Conservation (phyloP, 2,797 vertebrate genomes). For the Columba guinea region DNA sequence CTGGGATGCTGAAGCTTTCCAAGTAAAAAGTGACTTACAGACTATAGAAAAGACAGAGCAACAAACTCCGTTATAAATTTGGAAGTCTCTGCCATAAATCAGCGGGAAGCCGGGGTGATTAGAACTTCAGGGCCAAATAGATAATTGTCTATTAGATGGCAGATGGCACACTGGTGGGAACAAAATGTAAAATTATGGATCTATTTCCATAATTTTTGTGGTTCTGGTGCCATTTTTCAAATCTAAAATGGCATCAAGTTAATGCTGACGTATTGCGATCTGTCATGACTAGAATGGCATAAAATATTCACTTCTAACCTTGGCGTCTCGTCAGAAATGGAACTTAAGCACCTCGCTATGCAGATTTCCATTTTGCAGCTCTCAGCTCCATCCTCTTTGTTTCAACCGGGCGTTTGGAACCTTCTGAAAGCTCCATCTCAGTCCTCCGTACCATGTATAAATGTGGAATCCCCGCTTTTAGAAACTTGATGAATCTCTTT, state of each 20-base stretch:
- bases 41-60: background rate
- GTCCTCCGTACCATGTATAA: accelerated
- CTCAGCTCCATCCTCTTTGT: background rate
- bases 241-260: background rate
- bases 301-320: background rate
- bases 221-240: slow-evolving; percentile 20
- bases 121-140: slow-evolving; percentile 12
- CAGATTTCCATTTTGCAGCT: background rate
- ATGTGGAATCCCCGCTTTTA: background rate
- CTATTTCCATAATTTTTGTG: slow-evolving; percentile 25
- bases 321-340: background rate
- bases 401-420: background rate
- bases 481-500: background rate
- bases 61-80: background rate
- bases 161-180: background rate
- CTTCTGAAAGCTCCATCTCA: background rate
- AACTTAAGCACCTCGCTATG: background rate
- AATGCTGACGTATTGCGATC: background rate
- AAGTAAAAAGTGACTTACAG: background rate
- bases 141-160: slow-evolving; percentile 32
- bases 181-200: slow-evolving; percentile 10
- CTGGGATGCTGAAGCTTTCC: background rate
- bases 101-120: background rate
- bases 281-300: background rate
- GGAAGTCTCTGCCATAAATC: background rate